Evolutionary conservation across 2,888 invertebrate genomes (phyloP).

Genomic region (Neuroscelio doddi): DNA sequence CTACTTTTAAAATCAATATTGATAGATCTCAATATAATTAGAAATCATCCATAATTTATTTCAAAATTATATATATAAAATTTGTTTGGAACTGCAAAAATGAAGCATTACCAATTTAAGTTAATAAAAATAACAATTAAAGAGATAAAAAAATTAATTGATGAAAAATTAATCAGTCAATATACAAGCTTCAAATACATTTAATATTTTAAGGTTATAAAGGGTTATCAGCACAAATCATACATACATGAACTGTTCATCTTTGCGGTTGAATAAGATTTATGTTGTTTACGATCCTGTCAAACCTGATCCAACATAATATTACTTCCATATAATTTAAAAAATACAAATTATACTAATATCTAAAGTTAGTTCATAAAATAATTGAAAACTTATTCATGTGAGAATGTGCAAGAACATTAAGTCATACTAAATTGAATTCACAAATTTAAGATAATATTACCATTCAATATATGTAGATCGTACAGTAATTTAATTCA

Average conservation of each 20-base stretch:
- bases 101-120: too few species aligned
- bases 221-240: slow-evolving; percentile 14
- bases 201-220: slow-evolving; percentile 49
- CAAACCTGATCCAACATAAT: neutral
- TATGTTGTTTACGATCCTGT: neutral
- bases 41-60: too few species aligned
- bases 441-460: neutral
- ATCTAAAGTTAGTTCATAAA: neutral
- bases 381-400: neutral
- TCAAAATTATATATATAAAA: too few species aligned
- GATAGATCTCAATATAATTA: too few species aligned
- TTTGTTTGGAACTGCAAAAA: too few species aligned
- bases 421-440: neutral
- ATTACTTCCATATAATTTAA: neutral
- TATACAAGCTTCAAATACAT: neutral
- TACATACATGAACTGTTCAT: slow-evolving; percentile 51
- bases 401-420: neutral
- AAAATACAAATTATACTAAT: neutral
- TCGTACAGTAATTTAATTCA: neutral
- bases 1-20: too few species aligned
- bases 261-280: slow-evolving; percentile 36
- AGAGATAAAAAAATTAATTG: too few species aligned
- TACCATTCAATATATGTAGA: neutral
- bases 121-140: too few species aligned
- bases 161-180: too few species aligned